Percentiles rank a stretch among this genome's conserved stretches.
These are phyloP conservation scores for Drosophila kuntzei DNA, from an alignment of 2,888 invertebrate species.

Conservation along the genomic window DNA sequence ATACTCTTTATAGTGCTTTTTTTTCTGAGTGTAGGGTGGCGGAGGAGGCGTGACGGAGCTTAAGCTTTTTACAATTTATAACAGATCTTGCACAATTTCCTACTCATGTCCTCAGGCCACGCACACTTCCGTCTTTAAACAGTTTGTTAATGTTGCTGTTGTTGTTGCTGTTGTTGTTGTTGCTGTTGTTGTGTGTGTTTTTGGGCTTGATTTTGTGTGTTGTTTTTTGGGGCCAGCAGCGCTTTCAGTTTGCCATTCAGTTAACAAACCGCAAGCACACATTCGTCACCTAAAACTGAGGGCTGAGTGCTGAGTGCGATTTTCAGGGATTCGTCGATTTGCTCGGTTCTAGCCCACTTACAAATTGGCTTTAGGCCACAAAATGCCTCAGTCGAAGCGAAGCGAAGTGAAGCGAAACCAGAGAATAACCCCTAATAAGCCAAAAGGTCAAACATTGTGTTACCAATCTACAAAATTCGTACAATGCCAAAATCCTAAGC, in stretches of 20 bases:
- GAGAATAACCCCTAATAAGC: conserved; percentile 57
- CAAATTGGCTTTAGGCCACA: conserved; percentile 72
- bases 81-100: conserved; percentile 52
- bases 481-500: conserved; percentile 29
- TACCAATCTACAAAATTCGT: conserved; percentile 29
- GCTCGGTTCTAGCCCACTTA: conserved; percentile 63
- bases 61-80: conserved; percentile 52
- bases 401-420: not conserved
- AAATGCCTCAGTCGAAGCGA: conserved; percentile 47
- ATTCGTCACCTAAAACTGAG: conserved; percentile 62
- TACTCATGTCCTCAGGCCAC: conserved; percentile 29
- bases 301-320: conserved; percentile 12
- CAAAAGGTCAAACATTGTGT: conserved; percentile 66
- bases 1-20: no score
- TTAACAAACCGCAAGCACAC: conserved; percentile 68
- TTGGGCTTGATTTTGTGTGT: conserved; percentile 48
- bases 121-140: conserved; percentile 40
- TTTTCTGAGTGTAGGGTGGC: conserved; percentile 3
- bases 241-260: conserved; percentile 68
- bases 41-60: not conserved
- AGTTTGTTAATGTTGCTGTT: conserved; percentile 20
- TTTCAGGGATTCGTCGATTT: conserved; percentile 20
- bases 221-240: conserved; percentile 44
- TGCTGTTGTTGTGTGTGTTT: conserved; percentile 23
- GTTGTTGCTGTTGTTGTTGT: conserved; percentile 13